Percentiles rank a stretch among this genome's conserved stretches.
Evolutionary conservation across 23 tunicate species (phyloP).

Genomic region (Styela clava): DNA sequence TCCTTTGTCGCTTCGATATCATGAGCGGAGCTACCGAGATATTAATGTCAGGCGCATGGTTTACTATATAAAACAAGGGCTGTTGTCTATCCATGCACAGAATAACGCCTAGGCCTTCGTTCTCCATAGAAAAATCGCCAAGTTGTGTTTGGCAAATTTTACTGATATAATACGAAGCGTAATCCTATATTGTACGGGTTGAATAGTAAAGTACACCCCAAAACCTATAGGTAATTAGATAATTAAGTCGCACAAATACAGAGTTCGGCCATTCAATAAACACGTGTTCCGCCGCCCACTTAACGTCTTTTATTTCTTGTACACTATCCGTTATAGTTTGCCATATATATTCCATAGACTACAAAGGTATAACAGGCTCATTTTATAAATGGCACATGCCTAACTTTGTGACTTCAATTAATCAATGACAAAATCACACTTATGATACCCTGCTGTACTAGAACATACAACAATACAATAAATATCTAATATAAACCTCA

Average conservation of each 20-base stretch:
- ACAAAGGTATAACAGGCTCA: too few relatives aligned
- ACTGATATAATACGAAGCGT: neutral
- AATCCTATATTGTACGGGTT: neutral
- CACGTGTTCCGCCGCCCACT: neutral
- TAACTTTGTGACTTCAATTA: too few relatives aligned
- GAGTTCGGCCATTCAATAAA: neutral
- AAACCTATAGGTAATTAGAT: neutral
- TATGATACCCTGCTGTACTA: neutral
- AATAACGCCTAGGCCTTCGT: neutral
- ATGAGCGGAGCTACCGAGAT: constrained; percentile 2
- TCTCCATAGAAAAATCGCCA: neutral
- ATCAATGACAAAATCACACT: too few relatives aligned
- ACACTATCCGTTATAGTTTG: too few relatives aligned
- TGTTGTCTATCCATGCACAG: constrained; percentile 5
- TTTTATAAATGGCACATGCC: too few relatives aligned
- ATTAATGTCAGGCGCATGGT: constrained; percentile 2
- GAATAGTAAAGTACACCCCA: neutral
- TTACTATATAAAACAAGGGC: constrained; percentile 23
- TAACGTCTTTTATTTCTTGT: too few relatives aligned
- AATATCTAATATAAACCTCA: neutral
- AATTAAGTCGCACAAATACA: neutral
- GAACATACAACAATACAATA: neutral
- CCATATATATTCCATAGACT: too few relatives aligned
- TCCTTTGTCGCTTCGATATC: constrained; percentile 22
- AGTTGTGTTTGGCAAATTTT: neutral